Evolutionary conservation across 2,888 invertebrate species (phyloP), one percentile per base, ranked within the genome.

Genomic region (Seladonia tumulorum): DNA sequence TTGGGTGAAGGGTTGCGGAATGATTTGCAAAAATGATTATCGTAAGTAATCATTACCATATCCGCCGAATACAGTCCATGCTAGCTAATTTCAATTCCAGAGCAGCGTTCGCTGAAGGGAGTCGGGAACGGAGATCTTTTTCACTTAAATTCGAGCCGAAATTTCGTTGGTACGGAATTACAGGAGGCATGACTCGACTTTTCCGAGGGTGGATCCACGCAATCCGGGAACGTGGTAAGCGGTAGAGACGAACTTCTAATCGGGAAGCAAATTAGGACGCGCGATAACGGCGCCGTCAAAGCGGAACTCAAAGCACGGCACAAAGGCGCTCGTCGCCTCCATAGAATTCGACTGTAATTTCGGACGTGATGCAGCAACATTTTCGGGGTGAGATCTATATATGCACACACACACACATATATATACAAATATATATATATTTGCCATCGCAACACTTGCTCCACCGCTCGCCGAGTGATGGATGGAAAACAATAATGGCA

Each of bases 311-410:
- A 70, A 70, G 87, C 85, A 74, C 75, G 86, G 88, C 85, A 90
- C 90, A 89, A 91, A 91, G 91, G 85, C 88, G 83, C 76, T 79
- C 79, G 75, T 84, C 79, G 77, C 80, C 66, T 45, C 47, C 68
- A 76, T 85, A 68, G 77, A 79, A 87, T 83, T 87, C 84, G 87
- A 87, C 83, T 90, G 90, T 92, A 91, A 92, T 93, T 93, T 93
- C 92, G 91, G 89, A 90, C 91, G 89, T 93, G 91, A 93, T 90
- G 90, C 88, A 90, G 92, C 92, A 89, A 88, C 87, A 91, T 91
- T 92, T 92, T 88, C 87, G 78, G 81, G 49, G 72, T 45, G 79
- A 82, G 81, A 86, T 79, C 81, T 83, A 83, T 88, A 29, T 63
- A 57, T 12, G 12, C 12, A 57, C 12, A n/a, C n/a, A 29, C 5